Evolutionary conservation across 2,797 vertebrate genomes (phyloP).

Genomic region (Coregonus sp.): DNA sequence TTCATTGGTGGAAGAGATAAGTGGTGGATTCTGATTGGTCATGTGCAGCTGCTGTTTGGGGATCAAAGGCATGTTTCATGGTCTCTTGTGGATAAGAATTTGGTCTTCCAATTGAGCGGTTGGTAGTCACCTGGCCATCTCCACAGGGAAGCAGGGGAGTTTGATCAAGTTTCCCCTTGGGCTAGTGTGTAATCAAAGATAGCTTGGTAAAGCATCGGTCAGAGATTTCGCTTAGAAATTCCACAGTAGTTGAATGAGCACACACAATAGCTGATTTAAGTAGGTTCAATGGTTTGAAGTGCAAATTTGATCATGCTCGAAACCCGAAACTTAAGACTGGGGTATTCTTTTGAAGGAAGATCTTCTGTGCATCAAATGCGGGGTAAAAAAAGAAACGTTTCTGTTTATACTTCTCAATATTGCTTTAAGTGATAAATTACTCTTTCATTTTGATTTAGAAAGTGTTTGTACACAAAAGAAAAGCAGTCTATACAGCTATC

Average conservation of each 20-base stretch:
- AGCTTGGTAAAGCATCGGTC: slow-evolving; percentile 79
- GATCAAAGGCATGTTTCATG: slow-evolving; percentile 67
- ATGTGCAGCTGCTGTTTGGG: slow-evolving; percentile 60
- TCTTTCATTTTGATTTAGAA: background rate
- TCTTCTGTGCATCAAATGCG: slow-evolving; percentile 47
- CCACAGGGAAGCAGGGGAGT: slow-evolving; percentile 43
- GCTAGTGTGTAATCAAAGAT: slow-evolving; percentile 78
- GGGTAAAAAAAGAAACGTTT: background rate
- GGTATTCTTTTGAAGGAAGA: slow-evolving; percentile 63
- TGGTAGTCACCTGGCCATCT: slow-evolving; percentile 78
- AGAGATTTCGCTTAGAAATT: slow-evolving; percentile 73
- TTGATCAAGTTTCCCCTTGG: slow-evolving; percentile 78
- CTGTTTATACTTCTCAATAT: background rate
- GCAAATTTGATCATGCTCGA: slow-evolving; percentile 79
- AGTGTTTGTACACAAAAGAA: background rate
- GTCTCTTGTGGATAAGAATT: slow-evolving; percentile 54
- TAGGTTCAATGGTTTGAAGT: slow-evolving; percentile 82
- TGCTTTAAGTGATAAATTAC: background rate
- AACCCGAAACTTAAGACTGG: slow-evolving; percentile 72
- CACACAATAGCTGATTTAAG: slow-evolving; percentile 84
- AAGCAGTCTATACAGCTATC: background rate
- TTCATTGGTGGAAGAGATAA: slow-evolving; percentile 48
- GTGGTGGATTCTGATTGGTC: slow-evolving; percentile 9
- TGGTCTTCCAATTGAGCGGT: slow-evolving; percentile 57
- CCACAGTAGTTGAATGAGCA: slow-evolving; percentile 74